Percentiles rank a stretch among this genome's conserved stretches.
Evolutionary conservation across 2,888 invertebrate species (phyloP).

Genomic region (Rhabditophanes sp.): DNA sequence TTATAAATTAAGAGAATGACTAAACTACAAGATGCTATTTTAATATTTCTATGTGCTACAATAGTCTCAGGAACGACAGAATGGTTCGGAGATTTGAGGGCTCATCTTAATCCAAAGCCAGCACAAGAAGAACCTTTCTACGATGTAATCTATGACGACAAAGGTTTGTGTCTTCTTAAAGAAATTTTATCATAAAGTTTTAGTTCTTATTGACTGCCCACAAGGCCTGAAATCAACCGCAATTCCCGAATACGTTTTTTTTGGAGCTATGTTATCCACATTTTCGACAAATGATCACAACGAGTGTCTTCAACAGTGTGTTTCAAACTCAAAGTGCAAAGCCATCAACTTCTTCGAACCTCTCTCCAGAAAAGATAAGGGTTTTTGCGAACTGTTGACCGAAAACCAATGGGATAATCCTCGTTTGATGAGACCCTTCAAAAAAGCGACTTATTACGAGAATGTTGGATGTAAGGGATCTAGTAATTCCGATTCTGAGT

Average conservation of each 20-base stretch:
- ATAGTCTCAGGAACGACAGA: conserved; percentile 30
- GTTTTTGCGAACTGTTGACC: conserved; percentile 38
- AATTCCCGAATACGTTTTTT: conserved; percentile 42
- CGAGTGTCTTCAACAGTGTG: conserved; percentile 30
- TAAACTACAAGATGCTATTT: background rate
- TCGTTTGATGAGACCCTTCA: conserved; percentile 38
- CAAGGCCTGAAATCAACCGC: conserved; percentile 36
- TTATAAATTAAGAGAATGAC: no score
- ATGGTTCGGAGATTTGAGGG: conserved; percentile 42
- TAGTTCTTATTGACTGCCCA: conserved; percentile 22
- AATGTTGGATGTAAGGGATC: conserved; percentile 37
- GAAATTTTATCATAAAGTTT: background rate
- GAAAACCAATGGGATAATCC: conserved; percentile 42
- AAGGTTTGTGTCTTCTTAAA: conserved; percentile 16
- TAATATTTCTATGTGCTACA: background rate
- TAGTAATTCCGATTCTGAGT: no score
- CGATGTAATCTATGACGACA: conserved; percentile 41
- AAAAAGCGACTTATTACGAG: conserved; percentile 40
- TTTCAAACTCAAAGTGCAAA: conserved; percentile 30
- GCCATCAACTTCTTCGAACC: conserved; percentile 42
- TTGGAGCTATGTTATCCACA: conserved; percentile 39
- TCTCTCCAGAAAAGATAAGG: conserved; percentile 26
- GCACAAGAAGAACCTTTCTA: conserved; percentile 37
- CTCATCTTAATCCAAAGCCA: conserved; percentile 35
- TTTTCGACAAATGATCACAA: conserved; percentile 28